Evolutionary conservation across 2,113 vertebrate genomes (phyloP), one percentile per base, ranked within the genome.

Genomic region (Tetrao urogallus): DNA sequence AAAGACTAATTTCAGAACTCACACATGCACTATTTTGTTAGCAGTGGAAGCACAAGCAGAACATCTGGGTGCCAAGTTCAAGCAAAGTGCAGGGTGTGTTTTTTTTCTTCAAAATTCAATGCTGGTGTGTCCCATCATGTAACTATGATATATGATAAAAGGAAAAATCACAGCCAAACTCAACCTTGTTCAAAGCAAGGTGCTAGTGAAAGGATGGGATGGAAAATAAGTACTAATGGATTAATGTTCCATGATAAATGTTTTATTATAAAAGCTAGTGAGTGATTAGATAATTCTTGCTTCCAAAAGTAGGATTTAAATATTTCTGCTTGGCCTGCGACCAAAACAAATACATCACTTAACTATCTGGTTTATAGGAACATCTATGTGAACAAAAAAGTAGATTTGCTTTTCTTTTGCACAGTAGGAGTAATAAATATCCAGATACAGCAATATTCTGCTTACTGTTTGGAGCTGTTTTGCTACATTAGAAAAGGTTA

Each of bases 271-370:
- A 97, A 95, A 97, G 95, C 95, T 96, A 96, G 96, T 92, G 93
- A 97, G 96, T 97, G 97, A 98, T 98, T 98, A 98, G 98, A 98
- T 98, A 98, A 98, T 98, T 98, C 94, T 96, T 97, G 94, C 97
- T 97, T 98, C 97, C 96, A 97, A 98, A 96, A 94, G 95, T 82
- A 95, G 82, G 94, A 98, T 97, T 97, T 97, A 98, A 97, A 97
- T 97, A 96, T 97, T 95, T 97, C 94, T 95, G 43, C 86, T 93
- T 98, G 97, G 97, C 97, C 91, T 57, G 42, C 42, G 93, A 96
- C 97, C 98, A 98, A 97, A 96, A 90, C 96, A 97, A 97, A 97
- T 97, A 97, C 96, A 97, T 98, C 96, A 93, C 94, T 96, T 96
- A 92, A 94, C 76, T 95, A 94, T 97, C 94, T 94, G 92, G 83